Percentiles rank a stretch among this genome's conserved stretches.
These are phyloP conservation scores for Rhyacophila evoluta DNA, from an alignment of 2,888 invertebrate species.

Conservation along the genomic window DNA sequence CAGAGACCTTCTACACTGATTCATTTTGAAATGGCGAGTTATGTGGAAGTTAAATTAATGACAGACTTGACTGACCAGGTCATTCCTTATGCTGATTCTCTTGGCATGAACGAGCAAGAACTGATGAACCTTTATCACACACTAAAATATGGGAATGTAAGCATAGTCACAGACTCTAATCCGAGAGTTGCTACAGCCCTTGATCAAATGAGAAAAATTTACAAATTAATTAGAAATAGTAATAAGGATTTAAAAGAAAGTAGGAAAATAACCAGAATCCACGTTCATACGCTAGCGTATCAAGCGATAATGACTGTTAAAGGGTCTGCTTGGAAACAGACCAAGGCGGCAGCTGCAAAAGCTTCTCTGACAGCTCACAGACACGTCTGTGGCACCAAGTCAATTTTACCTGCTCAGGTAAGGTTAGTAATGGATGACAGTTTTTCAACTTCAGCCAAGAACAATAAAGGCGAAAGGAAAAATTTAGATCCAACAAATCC, in stretches of 20 bases:
- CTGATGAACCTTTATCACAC: constrained; percentile 81
- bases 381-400: constrained; percentile 80
- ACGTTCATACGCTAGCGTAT: constrained; percentile 89
- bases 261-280: constrained; percentile 78
- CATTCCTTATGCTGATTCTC: constrained; percentile 81
- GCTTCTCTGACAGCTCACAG: constrained; percentile 86
- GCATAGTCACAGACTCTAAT: constrained; percentile 81
- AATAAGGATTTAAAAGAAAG: constrained; percentile 63
- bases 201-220: constrained; percentile 84
- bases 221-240: constrained; percentile 66
- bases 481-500: constrained; percentile 78
- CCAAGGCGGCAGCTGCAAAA: constrained; percentile 84
- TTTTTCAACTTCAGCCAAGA: constrained; percentile 78
- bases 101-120: constrained; percentile 93
- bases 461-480: constrained; percentile 69
- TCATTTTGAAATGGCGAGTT: constrained; percentile 91
- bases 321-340: constrained; percentile 80
- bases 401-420: constrained; percentile 66
- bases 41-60: constrained; percentile 78
- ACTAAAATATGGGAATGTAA: constrained; percentile 77
- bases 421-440: constrained; percentile 84
- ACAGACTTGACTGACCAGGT: constrained; percentile 75
- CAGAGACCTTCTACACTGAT: constrained; percentile 73
- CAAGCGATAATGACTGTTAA: constrained; percentile 83
- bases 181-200: constrained; percentile 84